phyloP scores from a whole-genome alignment of 2,113 vertebrate species.

The Bubo scandiacus region DNA sequence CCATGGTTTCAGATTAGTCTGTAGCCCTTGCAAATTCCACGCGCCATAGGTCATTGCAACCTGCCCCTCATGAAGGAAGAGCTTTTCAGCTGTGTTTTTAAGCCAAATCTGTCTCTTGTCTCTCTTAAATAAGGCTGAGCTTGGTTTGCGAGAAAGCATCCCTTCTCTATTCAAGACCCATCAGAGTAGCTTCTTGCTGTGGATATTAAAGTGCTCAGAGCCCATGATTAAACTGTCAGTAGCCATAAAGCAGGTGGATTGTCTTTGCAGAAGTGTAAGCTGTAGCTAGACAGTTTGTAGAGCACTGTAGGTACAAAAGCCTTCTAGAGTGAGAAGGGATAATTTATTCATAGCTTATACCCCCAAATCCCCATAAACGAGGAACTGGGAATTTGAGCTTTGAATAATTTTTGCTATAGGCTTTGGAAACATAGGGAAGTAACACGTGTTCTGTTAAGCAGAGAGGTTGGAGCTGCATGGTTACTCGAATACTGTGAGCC shows the following conservation, averaged over 20 bases:
- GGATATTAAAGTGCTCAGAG: neutral
- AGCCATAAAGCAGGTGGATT: neutral
- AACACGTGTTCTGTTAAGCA: neutral
- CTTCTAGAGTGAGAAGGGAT: neutral
- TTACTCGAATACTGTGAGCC: neutral
- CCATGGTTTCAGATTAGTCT: neutral
- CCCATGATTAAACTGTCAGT: neutral
- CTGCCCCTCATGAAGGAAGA: neutral
- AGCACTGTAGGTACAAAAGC: neutral
- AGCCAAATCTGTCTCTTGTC: neutral
- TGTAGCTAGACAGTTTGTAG: neutral
- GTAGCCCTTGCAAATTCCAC: neutral
- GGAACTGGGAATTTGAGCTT: neutral
- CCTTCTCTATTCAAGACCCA: neutral
- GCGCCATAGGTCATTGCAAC: neutral
- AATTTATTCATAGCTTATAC: neutral
- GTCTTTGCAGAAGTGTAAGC: neutral
- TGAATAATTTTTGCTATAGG: neutral
- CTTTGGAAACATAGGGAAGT: neutral
- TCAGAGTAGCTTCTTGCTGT: neutral
- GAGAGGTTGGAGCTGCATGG: neutral
- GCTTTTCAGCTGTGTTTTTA: neutral
- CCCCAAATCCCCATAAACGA: neutral
- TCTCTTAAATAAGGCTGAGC: neutral
- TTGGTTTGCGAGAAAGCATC: neutral